Conservation (phyloP, 2,797 vertebrate genomes). For the Coranthus polyacanthus region DNA sequence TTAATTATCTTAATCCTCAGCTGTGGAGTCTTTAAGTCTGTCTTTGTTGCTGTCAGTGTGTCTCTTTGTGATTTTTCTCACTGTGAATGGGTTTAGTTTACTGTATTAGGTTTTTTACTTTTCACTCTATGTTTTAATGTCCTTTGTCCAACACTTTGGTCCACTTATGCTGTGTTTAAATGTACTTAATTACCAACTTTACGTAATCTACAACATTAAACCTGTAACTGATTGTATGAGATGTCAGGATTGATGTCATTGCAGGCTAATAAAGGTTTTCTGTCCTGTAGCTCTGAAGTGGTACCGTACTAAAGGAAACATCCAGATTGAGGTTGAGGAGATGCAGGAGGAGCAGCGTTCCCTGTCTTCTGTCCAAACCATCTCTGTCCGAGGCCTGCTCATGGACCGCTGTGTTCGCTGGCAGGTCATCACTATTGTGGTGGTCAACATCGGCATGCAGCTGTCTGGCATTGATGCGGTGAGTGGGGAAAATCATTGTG, state of each 20-base stretch:
- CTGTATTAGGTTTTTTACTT: too few species aligned
- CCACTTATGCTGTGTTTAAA: too few species aligned
- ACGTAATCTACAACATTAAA: too few species aligned
- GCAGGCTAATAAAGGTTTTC: background rate
- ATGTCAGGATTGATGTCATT: slow-evolving; percentile 1
- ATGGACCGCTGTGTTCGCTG: slow-evolving; percentile 85
- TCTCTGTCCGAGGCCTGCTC: slow-evolving; percentile 85
- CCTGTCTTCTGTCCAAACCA: slow-evolving; percentile 82
- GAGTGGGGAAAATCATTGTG: slow-evolving; percentile 54
- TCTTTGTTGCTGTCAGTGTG: too few species aligned
- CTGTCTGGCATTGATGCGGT: slow-evolving; percentile 94
- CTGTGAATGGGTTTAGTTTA: too few species aligned
- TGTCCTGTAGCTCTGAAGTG: slow-evolving; percentile 82
- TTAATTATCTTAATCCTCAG: too few species aligned
- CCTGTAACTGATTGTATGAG: too few species aligned
- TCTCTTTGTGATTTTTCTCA: too few species aligned
- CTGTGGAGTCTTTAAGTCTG: too few species aligned
- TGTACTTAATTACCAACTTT: too few species aligned
- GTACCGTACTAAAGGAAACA: slow-evolving; percentile 83
- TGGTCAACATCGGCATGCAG: slow-evolving; percentile 93
- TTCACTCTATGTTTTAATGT: too few species aligned
- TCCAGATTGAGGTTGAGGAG: slow-evolving; percentile 89
- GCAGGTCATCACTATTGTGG: slow-evolving; percentile 89
- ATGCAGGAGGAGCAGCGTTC: slow-evolving; percentile 91
- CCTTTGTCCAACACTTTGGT: too few species aligned